Evolutionary conservation across 2,113 vertebrate species (phyloP), one percentile per base, ranked within the genome.

Genomic region (Saguinus midas): DNA sequence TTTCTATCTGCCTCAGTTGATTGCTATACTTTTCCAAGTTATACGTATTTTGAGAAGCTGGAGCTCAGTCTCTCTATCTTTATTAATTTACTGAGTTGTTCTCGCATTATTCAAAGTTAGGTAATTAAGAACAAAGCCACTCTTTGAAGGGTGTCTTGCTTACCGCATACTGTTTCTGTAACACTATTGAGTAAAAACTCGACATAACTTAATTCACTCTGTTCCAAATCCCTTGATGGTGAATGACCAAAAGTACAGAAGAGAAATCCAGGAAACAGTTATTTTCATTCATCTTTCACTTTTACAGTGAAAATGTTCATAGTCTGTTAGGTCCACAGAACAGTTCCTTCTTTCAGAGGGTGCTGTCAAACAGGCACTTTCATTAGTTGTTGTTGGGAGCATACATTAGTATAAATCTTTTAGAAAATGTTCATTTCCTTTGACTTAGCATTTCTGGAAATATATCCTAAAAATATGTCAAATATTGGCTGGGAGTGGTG

Each of bases 61-160:
- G 52, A n/a, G 37, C 13, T 96, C 64, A 84, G 76, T 61, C 68
- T 91, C 40, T 66, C 29, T 37, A 48, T 68, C 87, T 91, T 35
- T 75, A n/a, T 70, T 89, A 94, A 75, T 40, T 57, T 68, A 64
- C 35, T 75, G 68, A 97, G 58, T 37, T 91, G 25, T 55, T 52
- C 37, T 75, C 81, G 23, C 76, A 88, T 73, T 92, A 88, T 73
- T 92, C 55, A 55, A 73, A 87, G 78, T 83, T 94, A 89, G 73
- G 20, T 89, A 86, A 8, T 27, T 48, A 89, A 70, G n/a, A 96
- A 73, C 35, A 86, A 2, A 82, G 37, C 23, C 57, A 94, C 57
- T 87, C n/a, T 76, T 64, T 76, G 73, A 89, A 95, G n/a, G 43
- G 57, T 64, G 58, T 89, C 93, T 80, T 85, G 79, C 80, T 96